Evolutionary conservation across 2,888 invertebrate genomes (phyloP).

Genomic region (Lypha dubia): DNA sequence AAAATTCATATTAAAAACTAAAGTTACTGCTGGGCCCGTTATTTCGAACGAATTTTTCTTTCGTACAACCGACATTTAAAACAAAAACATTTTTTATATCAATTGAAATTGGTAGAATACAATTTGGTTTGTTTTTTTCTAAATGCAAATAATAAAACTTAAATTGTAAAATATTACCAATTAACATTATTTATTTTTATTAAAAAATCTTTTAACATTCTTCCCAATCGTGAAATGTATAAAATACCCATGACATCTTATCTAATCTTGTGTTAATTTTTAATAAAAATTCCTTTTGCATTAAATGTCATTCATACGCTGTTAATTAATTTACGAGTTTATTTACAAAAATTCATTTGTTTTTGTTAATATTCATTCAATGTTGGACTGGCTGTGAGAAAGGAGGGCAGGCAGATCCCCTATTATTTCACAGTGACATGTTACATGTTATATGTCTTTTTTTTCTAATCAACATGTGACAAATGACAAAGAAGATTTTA

Average conservation of each 20-base stretch:
- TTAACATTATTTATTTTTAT: too few relatives aligned
- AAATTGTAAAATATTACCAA: too few relatives aligned
- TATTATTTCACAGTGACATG: constrained; percentile 33
- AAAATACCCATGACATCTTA: not conserved
- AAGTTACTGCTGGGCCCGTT: too few relatives aligned
- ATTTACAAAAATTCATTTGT: constrained; percentile 43
- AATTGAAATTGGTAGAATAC: too few relatives aligned
- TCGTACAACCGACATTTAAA: too few relatives aligned
- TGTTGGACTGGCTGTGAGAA: not conserved
- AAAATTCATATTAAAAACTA: too few relatives aligned
- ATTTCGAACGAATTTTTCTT: too few relatives aligned
- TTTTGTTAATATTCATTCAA: not conserved
- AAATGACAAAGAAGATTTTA: constrained; percentile 50
- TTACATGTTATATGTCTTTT: constrained; percentile 17
- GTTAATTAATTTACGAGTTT: constrained; percentile 11
- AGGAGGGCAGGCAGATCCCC: not conserved
- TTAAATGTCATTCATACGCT: not conserved
- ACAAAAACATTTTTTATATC: too few relatives aligned
- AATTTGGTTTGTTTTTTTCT: too few relatives aligned
- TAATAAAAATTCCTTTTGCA: constrained; percentile 31
- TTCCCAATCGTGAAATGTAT: not conserved
- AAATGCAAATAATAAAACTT: too few relatives aligned
- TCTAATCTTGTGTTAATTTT: not conserved
- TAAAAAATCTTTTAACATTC: not conserved
- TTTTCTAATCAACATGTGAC: constrained; percentile 58